phyloP scores from a whole-genome alignment of 2,113 vertebrate genomes.

The Anguilla rostrata region DNA sequence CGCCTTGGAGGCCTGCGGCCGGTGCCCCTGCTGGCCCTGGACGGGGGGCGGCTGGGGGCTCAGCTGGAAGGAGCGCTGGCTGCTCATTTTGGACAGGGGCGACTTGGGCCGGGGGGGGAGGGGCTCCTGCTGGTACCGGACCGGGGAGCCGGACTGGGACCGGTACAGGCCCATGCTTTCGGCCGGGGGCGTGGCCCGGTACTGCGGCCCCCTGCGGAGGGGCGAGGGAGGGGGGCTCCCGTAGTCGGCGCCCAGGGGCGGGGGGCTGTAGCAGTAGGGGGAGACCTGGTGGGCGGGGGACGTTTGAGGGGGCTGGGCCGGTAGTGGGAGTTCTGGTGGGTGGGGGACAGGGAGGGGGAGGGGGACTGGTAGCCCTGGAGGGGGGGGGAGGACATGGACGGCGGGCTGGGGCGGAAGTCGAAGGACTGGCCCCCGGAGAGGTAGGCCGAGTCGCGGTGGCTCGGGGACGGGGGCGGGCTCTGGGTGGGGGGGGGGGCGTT shows the following conservation, averaged over 20 bases:
- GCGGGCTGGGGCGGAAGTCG: slow-evolving; percentile 86
- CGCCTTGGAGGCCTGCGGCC: slow-evolving; percentile 93
- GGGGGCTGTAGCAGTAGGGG: slow-evolving; percentile 90
- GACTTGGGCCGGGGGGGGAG: slow-evolving; percentile 90
- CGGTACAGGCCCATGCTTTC: slow-evolving; percentile 88
- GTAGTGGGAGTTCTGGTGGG: slow-evolving; percentile 94
- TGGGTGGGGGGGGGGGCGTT: slow-evolving; percentile 86
- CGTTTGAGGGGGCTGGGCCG: slow-evolving; percentile 89
- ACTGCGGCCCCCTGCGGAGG: slow-evolving; percentile 87
- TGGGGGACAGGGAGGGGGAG: slow-evolving; percentile 90
- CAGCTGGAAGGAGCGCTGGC: slow-evolving; percentile 90
- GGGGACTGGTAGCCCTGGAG: slow-evolving; percentile 87
- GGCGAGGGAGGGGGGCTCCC: slow-evolving; percentile 95
- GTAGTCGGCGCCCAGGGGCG: slow-evolving; percentile 74
- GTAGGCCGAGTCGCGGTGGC: slow-evolving; percentile 84
- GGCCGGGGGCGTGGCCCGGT: slow-evolving; percentile 85
- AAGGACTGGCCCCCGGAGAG: slow-evolving; percentile 84
- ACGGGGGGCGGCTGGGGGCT: slow-evolving; percentile 84
- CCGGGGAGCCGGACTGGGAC: slow-evolving; percentile 90
- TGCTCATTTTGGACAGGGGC: slow-evolving; percentile 89
- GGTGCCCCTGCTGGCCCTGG: slow-evolving; percentile 85
- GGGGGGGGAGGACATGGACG: slow-evolving; percentile 90
- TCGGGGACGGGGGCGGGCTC: slow-evolving; percentile 90
- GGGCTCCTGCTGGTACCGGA: slow-evolving; percentile 90
- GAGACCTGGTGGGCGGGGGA: slow-evolving; percentile 89